These are phyloP conservation scores for Tricholaema leucomelas DNA, from an alignment of 2,113 vertebrate species.

Conservation along the genomic window DNA sequence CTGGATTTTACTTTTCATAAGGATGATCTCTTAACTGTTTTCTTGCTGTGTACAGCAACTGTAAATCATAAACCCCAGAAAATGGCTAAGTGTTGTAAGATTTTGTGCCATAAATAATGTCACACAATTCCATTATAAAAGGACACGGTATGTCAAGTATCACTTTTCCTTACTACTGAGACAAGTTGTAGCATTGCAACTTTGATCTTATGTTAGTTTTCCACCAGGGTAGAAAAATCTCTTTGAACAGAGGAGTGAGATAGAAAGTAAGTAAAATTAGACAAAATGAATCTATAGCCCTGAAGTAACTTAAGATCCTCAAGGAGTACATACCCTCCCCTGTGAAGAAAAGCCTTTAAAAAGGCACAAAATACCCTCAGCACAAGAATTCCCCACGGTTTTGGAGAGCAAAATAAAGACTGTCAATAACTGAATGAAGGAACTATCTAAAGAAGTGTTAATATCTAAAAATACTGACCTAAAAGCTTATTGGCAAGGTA, in stretches of 20 bases:
- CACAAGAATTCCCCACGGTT: not conserved
- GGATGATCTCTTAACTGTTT: not conserved
- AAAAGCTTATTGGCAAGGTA: not conserved
- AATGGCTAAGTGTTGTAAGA: not conserved
- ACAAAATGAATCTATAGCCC: not conserved
- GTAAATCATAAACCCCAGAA: not conserved
- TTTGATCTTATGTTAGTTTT: not conserved
- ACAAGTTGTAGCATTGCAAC: not conserved
- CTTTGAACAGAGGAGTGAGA: not conserved
- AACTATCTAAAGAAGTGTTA: not conserved
- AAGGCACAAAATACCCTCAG: not conserved
- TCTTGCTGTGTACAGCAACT: not conserved
- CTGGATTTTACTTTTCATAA: fast-evolving
- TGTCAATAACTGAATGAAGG: not conserved
- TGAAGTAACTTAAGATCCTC: not conserved
- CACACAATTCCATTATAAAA: not conserved
- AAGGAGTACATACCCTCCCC: not conserved
- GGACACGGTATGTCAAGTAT: not conserved
- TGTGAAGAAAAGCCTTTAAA: not conserved
- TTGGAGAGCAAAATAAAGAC: not conserved
- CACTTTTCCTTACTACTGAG: not conserved
- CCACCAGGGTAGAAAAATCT: not conserved
- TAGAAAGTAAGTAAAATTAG: not conserved
- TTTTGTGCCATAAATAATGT: constrained; percentile 4
- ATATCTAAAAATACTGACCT: not conserved